phyloP scores from a whole-genome alignment of 2,113 vertebrate species.

The Mobula birostris region DNA sequence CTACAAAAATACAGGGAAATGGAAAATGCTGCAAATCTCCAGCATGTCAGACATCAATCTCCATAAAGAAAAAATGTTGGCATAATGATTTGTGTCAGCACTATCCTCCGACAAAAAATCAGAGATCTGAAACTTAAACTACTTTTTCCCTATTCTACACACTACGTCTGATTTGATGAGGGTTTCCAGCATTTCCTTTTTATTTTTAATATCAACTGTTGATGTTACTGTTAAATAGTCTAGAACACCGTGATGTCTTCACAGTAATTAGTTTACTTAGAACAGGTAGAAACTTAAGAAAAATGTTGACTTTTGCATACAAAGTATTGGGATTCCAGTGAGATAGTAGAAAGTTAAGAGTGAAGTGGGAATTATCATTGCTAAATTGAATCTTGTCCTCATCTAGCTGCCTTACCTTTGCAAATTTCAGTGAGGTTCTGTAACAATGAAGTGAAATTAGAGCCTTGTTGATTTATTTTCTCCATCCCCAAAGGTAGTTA shows the following conservation, averaged over 20 bases:
- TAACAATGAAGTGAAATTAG: neutral
- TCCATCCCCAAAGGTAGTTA: neutral
- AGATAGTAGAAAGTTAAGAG: neutral
- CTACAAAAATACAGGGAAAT: conserved; percentile 8
- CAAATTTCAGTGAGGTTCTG: neutral
- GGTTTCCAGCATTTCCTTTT: conserved; percentile 18
- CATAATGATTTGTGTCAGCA: neutral
- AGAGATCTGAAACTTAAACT: neutral
- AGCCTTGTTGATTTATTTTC: neutral
- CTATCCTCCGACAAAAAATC: neutral
- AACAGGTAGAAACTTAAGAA: neutral
- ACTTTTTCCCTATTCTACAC: neutral
- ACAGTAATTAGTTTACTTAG: neutral
- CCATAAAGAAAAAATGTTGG: neutral
- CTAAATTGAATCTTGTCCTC: neutral
- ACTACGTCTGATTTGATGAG: neutral
- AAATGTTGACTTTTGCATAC: neutral
- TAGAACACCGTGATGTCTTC: neutral
- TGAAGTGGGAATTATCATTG: neutral
- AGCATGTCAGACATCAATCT: neutral
- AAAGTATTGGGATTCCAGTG: neutral
- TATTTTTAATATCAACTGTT: neutral
- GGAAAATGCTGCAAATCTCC: neutral
- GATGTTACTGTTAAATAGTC: neutral
- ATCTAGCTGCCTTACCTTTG: neutral